A percentile compares a stretch with the other conserved stretches of the same genome.
Conservation (phyloP, 2,113 vertebrate genomes). For the Synodontis membranacea region DNA sequence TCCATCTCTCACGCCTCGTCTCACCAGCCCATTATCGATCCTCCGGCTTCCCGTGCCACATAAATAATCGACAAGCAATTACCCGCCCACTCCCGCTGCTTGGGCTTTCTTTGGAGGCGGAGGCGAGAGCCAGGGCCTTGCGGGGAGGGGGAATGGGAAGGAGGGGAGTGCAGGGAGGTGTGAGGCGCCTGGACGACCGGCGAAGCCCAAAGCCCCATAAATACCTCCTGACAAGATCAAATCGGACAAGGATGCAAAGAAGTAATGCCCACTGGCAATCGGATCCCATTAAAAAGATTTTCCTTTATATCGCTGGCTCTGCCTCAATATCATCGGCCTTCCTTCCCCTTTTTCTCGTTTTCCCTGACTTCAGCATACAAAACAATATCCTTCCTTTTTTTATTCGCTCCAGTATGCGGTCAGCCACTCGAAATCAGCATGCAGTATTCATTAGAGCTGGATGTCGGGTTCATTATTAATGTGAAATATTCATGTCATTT, state of each 20-base stretch:
- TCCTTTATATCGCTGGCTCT: conserved; percentile 39
- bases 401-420: conserved; percentile 32
- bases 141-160: conserved; percentile 60
- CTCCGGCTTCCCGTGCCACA: conserved; percentile 79
- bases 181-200: conserved; percentile 63
- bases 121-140: conserved; percentile 59
- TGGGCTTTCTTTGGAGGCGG: conserved; percentile 76
- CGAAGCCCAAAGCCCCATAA: conserved; percentile 47
- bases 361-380: conserved; percentile 42
- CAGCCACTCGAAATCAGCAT: conserved; percentile 52
- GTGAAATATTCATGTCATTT: conserved; percentile 60
- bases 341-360: conserved; percentile 12
- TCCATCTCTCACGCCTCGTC: conserved; percentile 63
- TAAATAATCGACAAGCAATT: conserved; percentile 83
- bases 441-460: conserved; percentile 58
- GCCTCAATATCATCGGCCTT: conserved; percentile 23
- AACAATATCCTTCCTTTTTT: conserved; percentile 34
- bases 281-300: conserved; percentile 59
- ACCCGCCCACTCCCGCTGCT: conserved; percentile 80
- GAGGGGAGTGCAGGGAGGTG: conserved; percentile 21
- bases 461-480: conserved; percentile 56
- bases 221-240: conserved; percentile 60
- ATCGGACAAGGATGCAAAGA: conserved; percentile 51
- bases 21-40: conserved; percentile 77
- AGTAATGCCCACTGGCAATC: conserved; percentile 57